Percentiles rank a stretch among this genome's conserved stretches.
Conservation (phyloP, 2,888 invertebrate genomes). For the Drosophila monieri region DNA sequence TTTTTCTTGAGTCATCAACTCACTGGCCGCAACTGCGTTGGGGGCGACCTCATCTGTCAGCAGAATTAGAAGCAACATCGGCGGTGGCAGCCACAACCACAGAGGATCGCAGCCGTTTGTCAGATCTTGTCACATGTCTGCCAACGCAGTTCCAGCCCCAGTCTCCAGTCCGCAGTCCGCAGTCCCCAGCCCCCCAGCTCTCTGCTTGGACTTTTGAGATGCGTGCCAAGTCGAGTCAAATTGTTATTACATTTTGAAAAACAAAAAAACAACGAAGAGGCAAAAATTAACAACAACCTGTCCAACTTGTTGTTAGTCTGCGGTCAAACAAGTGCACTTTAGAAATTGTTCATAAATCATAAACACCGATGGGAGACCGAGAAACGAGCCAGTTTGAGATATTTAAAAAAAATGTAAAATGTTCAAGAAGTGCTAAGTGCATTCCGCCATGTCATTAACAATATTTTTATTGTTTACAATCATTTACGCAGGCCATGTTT, state of each 20-base stretch:
- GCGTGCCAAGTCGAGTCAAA: slow-evolving; percentile 61
- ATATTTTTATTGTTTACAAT: slow-evolving; percentile 55
- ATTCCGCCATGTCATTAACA: slow-evolving; percentile 57
- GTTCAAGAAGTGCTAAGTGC: slow-evolving; percentile 74
- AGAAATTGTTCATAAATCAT: slow-evolving; percentile 80
- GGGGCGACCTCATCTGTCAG: slow-evolving; percentile 78
- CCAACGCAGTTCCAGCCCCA: slow-evolving; percentile 16
- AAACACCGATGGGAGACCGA: slow-evolving; percentile 46
- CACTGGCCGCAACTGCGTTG: slow-evolving; percentile 56
- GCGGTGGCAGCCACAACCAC: slow-evolving; percentile 21
- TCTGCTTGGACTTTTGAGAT: slow-evolving; percentile 25
- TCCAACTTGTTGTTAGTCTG: slow-evolving; percentile 73
- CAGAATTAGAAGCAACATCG: slow-evolving; percentile 73
- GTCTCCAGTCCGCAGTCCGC: slow-evolving; percentile 8
- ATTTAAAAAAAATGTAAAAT: slow-evolving; percentile 43
- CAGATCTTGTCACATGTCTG: slow-evolving; percentile 52
- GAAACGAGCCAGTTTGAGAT: slow-evolving; percentile 53
- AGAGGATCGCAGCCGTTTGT: slow-evolving; percentile 42
- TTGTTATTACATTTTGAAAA: slow-evolving; percentile 69
- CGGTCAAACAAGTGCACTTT: slow-evolving; percentile 82
- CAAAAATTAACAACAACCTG: slow-evolving; percentile 54
- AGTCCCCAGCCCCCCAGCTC: slow-evolving; percentile 19
- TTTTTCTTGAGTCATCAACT: slow-evolving; percentile 50
- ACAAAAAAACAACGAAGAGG: slow-evolving; percentile 20
- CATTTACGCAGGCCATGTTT: slow-evolving; percentile 22